These are phyloP conservation scores for Tanytarsus gracilentus DNA, from an alignment of 2,888 invertebrate species.

Conservation along the genomic window DNA sequence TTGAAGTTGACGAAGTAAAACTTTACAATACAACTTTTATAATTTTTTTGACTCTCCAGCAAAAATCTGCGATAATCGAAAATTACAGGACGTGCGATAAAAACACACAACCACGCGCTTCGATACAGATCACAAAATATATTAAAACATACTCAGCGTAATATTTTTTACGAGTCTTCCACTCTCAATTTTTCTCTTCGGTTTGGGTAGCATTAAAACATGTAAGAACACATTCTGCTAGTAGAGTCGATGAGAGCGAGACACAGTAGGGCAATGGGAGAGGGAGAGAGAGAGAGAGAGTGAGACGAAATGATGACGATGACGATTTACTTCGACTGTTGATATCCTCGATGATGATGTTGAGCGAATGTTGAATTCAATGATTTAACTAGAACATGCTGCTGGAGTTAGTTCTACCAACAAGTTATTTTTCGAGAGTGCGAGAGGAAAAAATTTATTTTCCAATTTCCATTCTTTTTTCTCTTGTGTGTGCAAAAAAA, in stretches of 20 bases:
- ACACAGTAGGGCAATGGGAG: background rate
- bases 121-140: conserved; percentile 17
- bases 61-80: background rate
- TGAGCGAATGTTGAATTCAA: background rate
- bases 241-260: no score
- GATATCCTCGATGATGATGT: no score
- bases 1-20: no score
- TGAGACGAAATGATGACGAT: background rate
- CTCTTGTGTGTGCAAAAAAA: no score
- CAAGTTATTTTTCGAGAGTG: no score
- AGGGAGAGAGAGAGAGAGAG: background rate
- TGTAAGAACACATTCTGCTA: no score
- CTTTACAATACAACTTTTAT: background rate
- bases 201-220: no score
- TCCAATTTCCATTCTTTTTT: no score
- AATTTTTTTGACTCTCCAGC: background rate
- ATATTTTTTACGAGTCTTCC: background rate
- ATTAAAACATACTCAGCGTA: conserved; percentile 13
- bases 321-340: no score
- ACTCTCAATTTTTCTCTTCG: background rate
- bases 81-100: background rate
- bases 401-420: no score
- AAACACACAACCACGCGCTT: conserved; percentile 8
- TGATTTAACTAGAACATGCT: no score
- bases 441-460: no score